Base-by-base conservation (phyloP, 2,797 vertebrate genomes). In the Taeniopygia guttata region DNA sequence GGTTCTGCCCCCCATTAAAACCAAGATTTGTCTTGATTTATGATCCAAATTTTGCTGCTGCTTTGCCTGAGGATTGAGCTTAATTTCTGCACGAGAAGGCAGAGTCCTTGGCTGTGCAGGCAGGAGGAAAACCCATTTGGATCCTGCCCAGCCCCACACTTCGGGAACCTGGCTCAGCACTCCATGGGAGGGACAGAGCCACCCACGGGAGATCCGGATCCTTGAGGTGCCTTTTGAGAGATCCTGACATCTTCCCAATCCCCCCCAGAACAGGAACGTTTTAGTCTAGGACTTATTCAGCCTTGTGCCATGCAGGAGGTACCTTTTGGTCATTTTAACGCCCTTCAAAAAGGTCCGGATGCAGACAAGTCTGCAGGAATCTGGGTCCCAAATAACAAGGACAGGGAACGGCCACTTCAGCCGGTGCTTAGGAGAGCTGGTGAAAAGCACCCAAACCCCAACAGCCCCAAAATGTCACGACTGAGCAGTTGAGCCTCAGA, bases 151-250 rank as follows among this genome's bases (percentile, higher is more conserved):
- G 13, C 68, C 56, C 2, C 26, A 43, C 52, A 5, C 7, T 70
- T 74, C 19, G 70, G 45, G 64, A 40, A 32, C 51, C n/a, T 58
- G 40, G 51, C 84, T 49, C 34, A 4, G 56, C 0, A 0, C 25
- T 64, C 23, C 30, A 1, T 0, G 7, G 0, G 0, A 38, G 38
- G 51, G 49, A 19, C 55, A 38, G 25, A 32, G 54, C 72, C 51
- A 45, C 10, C 55, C 43, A 10, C 2, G 1, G 34, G 43, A 56
- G 16, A 67, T 25, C 21, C 70, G 43, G 32, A n/a, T n/a, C 69
- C 43, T 38, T 45, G 36, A 54, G 42, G 32, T 52, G 36, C 66
- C 54, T 54, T 52, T 40, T 16, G 29, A 34, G 75, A 60, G 83
- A 48, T 46, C 63, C 63, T 18, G 32, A 54, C 26, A 49, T 45